A percentile compares a stretch with the other conserved stretches of the same genome.
phyloP scores from a whole-genome alignment of 2,888 invertebrate genomes.

The Agrotis exclamationis region DNA sequence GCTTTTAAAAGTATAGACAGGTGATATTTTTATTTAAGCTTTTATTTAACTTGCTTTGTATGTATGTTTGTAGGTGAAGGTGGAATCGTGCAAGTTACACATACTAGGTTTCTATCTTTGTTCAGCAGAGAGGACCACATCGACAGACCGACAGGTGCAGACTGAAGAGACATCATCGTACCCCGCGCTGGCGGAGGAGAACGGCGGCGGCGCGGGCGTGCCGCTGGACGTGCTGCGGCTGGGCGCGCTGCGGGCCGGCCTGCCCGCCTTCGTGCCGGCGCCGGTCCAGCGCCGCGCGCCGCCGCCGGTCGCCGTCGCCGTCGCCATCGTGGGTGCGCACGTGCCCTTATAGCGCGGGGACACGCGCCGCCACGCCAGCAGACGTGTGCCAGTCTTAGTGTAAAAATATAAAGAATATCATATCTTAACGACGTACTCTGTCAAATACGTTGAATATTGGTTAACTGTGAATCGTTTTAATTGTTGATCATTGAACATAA shows the following conservation, averaged over 20 bases:
- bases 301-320: conserved; percentile 67
- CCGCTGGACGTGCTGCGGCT: conserved; percentile 72
- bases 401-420: conserved; percentile 43
- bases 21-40: too few species aligned
- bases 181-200: conserved; percentile 53
- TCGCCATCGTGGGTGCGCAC: conserved; percentile 68
- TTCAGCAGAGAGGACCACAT: conserved; percentile 75
- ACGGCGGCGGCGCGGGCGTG: too few species aligned
- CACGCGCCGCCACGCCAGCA: conserved; percentile 36
- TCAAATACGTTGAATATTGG: neutral
- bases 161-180: conserved; percentile 78
- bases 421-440: neutral
- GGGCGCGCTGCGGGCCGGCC: conserved; percentile 63
- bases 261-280: conserved; percentile 57
- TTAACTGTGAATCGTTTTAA: conserved; percentile 11
- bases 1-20: too few species aligned
- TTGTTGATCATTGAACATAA: conserved; percentile 5
- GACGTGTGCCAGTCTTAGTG: conserved; percentile 71
- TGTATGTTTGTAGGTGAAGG: too few species aligned
- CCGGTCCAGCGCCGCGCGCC: conserved; percentile 42
- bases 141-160: conserved; percentile 81
- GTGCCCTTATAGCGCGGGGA: conserved; percentile 70
- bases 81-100: too few species aligned
- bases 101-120: neutral
- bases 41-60: too few species aligned